Percentiles rank a stretch among this genome's conserved stretches.
Evolutionary conservation across 1,140 invertebrate species (phyloP).

Genomic region (Dendroctonus ponderosae): DNA sequence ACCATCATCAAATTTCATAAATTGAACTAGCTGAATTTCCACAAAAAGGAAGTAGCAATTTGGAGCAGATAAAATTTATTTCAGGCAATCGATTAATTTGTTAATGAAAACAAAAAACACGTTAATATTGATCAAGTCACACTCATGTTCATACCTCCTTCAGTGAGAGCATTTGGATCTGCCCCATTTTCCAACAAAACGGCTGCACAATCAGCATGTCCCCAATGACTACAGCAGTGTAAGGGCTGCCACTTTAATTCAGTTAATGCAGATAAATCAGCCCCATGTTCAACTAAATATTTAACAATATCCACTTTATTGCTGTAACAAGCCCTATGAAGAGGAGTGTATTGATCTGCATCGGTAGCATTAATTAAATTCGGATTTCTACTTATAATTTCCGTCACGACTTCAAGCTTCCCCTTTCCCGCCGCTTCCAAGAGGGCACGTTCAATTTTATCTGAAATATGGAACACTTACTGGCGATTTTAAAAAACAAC

Average conservation of each 20-base stretch:
- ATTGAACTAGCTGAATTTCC: too few species aligned
- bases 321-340: constrained; percentile 90
- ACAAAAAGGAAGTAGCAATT: too few species aligned
- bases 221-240: constrained; percentile 92
- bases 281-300: constrained; percentile 72
- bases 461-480: constrained; percentile 51
- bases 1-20: too few species aligned
- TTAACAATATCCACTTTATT: constrained; percentile 77
- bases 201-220: constrained; percentile 72
- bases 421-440: constrained; percentile 83
- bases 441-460: constrained; percentile 65
- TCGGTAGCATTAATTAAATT: constrained; percentile 70
- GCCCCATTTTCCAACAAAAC: constrained; percentile 81
- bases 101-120: neutral
- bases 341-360: constrained; percentile 85
- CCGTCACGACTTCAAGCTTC: constrained; percentile 63
- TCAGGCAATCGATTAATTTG: too few species aligned
- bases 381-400: constrained; percentile 62
- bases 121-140: neutral
- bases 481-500: too few species aligned
- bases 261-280: constrained; percentile 73
- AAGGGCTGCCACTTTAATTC: constrained; percentile 88
- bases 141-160: constrained; percentile 62
- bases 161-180: constrained; percentile 80
- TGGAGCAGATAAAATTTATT: too few species aligned